Evolutionary conservation across 1,140 invertebrate genomes (phyloP).

Genomic region (Drosophila busckii): DNA sequence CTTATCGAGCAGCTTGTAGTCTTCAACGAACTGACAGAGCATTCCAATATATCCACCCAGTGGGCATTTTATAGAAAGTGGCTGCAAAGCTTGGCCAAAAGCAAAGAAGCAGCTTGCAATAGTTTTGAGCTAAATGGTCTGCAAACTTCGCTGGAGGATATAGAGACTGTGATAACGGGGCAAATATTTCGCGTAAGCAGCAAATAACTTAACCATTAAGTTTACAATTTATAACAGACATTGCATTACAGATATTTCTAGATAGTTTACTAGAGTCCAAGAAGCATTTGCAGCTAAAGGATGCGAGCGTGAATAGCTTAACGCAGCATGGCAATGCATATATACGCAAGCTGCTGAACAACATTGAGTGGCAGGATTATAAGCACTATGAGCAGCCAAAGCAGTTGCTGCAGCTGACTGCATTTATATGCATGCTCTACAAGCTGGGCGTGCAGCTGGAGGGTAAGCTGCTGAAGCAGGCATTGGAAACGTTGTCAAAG

Average conservation of each 20-base stretch:
- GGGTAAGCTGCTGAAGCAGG: conserved; percentile 35
- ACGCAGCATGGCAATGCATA: conserved; percentile 86
- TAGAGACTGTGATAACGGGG: conserved; percentile 81
- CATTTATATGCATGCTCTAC: conserved; percentile 38
- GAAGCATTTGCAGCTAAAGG: conserved; percentile 82
- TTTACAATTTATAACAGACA: not conserved
- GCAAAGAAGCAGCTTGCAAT: conserved; percentile 11
- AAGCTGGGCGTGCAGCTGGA: conserved; percentile 51
- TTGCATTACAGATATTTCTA: conserved; percentile 78
- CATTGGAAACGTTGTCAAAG: conserved; percentile 18
- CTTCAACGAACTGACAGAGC: conserved; percentile 55
- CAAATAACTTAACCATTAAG: not conserved
- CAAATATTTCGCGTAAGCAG: conserved; percentile 83
- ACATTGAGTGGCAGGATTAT: conserved; percentile 40
- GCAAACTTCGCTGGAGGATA: conserved; percentile 45
- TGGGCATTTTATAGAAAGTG: conserved; percentile 68
- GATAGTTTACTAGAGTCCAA: conserved; percentile 84
- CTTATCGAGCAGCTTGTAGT: conserved; percentile 50
- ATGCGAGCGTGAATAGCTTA: conserved; percentile 80
- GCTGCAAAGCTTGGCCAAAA: conserved; percentile 41
- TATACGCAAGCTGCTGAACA: conserved; percentile 80
- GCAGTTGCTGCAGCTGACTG: conserved; percentile 20
- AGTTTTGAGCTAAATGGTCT: conserved; percentile 49
- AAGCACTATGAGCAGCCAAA: conserved; percentile 37
- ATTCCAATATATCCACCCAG: conserved; percentile 38